Evolutionary conservation across 2,113 vertebrate species (phyloP).

Genomic region (Hemiprocne comata): DNA sequence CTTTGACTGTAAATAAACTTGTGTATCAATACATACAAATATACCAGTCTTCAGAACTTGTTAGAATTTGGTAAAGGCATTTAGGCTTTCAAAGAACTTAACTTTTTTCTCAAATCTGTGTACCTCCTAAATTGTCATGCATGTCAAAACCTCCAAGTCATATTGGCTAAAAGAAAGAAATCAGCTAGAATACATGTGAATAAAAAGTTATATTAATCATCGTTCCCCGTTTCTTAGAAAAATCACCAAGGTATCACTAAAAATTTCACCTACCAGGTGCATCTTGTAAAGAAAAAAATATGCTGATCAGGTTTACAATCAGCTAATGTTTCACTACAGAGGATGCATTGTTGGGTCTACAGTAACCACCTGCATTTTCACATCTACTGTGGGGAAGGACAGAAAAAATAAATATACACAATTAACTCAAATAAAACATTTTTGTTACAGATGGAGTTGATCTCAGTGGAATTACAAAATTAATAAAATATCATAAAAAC

Average conservation of each 20-base stretch:
- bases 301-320: background rate
- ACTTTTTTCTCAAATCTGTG: background rate
- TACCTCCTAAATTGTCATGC: background rate
- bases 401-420: background rate
- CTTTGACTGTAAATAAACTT: background rate
- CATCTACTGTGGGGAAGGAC: background rate
- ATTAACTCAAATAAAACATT: background rate
- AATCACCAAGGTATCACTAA: background rate
- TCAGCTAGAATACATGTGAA: background rate
- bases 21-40: background rate
- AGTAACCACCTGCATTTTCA: background rate
- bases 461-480: background rate
- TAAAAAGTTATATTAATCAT: background rate
- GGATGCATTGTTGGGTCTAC: background rate
- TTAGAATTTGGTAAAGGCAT: background rate
- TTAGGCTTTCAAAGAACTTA: background rate
- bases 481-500: background rate
- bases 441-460: background rate
- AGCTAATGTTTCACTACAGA: background rate
- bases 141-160: background rate
- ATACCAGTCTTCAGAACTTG: background rate
- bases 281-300: background rate
- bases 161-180: background rate
- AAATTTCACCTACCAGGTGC: background rate
- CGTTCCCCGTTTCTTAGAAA: background rate